Evolutionary conservation across 2,888 invertebrate genomes (phyloP), one percentile per base, ranked within the genome.

Genomic region (Volucella inflata): DNA sequence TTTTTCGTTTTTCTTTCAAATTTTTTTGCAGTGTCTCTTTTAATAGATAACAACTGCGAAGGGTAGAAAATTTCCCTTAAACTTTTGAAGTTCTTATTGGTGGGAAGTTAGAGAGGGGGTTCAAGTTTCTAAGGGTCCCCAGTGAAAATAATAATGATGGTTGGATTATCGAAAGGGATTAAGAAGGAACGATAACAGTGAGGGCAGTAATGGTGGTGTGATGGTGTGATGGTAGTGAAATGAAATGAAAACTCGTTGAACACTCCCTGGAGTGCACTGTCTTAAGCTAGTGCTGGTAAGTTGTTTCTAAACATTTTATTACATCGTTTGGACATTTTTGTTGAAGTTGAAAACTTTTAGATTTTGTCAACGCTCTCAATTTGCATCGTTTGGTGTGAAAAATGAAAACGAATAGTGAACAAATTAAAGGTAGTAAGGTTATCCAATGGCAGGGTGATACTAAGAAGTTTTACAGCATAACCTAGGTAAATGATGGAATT

Each of bases 231-330:
- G 74, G 59, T 74, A 83, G 78, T 78, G 72, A 67, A 67, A 74
- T 78, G 72, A 83, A 77, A 76, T 77, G 60, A 67, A 72, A 83
- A 74, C 67, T 74, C 60, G 62, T 68, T 57, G 62, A 74, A 74
- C 64, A 70, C 60, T 62, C 68, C 50, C 68, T 38, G 14, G 53
- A 59, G 76, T 67, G 67, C 59, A 46, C 30, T 30, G 38, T 70
- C 10, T 68, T 30, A 40, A 64, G 50, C 11, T 30, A 42, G 48
- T 17, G 53, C 30, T 30, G 6, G 30, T 30, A 30, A 30, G 6
- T 4, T 50, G 36, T 30, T 70, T 48, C 62, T 78, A 57, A 70
- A 70, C 64, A 70, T 78, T 70, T 70, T 77, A 70, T 77, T 68
- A 46, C 70, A 60, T 77, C 68, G 62, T 78, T 71, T 71, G 44